phyloP scores from a whole-genome alignment of 2,797 vertebrate genomes.

The Acipenser oxyrinchus region DNA sequence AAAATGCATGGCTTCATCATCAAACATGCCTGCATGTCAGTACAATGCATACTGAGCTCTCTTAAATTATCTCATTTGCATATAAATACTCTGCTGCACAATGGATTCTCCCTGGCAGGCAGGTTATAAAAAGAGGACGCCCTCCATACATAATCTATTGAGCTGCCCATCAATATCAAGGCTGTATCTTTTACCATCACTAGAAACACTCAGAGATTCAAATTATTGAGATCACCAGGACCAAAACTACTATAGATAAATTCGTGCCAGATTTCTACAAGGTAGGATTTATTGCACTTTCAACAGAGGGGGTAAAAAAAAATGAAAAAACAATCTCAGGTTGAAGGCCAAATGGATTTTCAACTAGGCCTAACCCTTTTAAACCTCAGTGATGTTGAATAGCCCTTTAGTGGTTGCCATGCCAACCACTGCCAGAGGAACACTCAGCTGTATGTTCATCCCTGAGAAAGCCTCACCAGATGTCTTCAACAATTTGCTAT shows the following conservation, averaged over 20 bases:
- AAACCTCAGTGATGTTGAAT: conserved; percentile 86
- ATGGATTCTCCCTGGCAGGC: not conserved
- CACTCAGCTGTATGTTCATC: conserved; percentile 76
- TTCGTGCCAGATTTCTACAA: conserved; percentile 53
- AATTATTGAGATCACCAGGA: conserved; percentile 45
- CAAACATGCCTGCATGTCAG: not conserved
- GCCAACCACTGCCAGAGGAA: conserved; percentile 89
- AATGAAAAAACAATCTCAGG: conserved; percentile 58
- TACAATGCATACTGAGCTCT: not conserved
- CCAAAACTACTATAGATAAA: conserved; percentile 51
- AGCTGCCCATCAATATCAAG: conserved; percentile 4
- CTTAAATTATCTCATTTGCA: not conserved
- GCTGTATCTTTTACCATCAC: conserved; percentile 10
- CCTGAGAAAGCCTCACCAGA: conserved; percentile 90
- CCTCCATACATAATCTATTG: not conserved
- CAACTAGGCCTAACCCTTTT: conserved; percentile 91
- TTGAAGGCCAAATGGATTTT: conserved; percentile 95
- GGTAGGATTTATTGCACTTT: conserved; percentile 77
- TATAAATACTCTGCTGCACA: not conserved
- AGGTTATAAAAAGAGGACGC: not conserved
- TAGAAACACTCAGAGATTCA: conserved; percentile 28
- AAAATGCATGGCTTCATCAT: not conserved
- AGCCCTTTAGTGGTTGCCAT: conserved; percentile 93
- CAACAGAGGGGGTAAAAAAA: conserved; percentile 45
- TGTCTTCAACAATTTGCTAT: conserved; percentile 98